Evolutionary conservation across 37 sponge, comb jelly and placozoan genomes (phyloP).

Genomic region (Oscarella lobularis): DNA sequence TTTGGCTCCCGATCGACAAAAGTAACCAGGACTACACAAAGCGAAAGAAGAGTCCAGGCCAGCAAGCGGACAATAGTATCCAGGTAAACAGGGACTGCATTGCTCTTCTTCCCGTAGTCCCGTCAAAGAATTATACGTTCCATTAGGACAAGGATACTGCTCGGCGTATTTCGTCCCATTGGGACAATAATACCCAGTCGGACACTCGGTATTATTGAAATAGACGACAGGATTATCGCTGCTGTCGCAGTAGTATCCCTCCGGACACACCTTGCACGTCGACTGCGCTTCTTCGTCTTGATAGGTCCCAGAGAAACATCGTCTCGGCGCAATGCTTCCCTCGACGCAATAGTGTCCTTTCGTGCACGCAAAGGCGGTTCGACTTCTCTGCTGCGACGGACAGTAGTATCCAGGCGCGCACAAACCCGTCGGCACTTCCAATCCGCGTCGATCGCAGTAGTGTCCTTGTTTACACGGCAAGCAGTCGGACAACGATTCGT

Average conservation of each 20-base stretch:
- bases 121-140: conserved; percentile 14
- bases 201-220: conserved; percentile 11
- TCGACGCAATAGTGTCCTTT: not conserved
- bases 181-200: conserved; percentile 23
- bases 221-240: conserved; percentile 10
- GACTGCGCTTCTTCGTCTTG: conserved; percentile 13
- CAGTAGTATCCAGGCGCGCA: conserved; percentile 24
- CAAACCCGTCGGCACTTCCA: conserved; percentile 11
- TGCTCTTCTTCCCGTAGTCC: conserved; percentile 3
- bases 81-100: conserved; percentile 15
- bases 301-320: not conserved
- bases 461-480: conserved; percentile 1
- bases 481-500: not conserved
- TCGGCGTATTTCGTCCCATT: conserved; percentile 6
- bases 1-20: conserved; percentile 11
- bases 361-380: not conserved
- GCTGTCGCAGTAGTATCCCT: conserved; percentile 22
- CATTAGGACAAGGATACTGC: conserved; percentile 9
- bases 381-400: not conserved
- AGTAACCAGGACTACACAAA: conserved; percentile 21
- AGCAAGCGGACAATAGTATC: conserved; percentile 3
- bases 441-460: conserved; percentile 21
- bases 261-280: conserved; percentile 18
- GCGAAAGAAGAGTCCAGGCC: not conserved
- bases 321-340: not conserved